Evolutionary conservation across 2,888 invertebrate genomes (phyloP).

Genomic region (Drosophila nr. medialis): DNA sequence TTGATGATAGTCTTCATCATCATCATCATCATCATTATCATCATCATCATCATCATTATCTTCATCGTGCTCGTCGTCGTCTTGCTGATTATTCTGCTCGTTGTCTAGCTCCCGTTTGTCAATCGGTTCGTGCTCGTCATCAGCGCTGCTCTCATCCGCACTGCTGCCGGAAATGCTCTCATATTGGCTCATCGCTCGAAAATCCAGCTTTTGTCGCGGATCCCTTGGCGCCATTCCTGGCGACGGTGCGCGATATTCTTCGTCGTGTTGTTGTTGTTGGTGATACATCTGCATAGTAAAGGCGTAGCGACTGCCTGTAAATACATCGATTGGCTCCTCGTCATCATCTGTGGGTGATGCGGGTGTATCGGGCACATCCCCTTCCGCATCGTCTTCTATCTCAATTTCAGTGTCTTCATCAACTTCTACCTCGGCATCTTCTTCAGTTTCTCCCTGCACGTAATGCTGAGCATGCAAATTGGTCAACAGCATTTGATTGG

Average conservation of each 20-base stretch:
- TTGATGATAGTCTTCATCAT: background rate
- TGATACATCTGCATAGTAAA: background rate
- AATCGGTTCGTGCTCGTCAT: background rate
- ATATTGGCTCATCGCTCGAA: constrained; percentile 16
- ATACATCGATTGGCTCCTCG: constrained; percentile 22
- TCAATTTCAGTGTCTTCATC: constrained; percentile 1
- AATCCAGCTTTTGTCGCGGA: constrained; percentile 42
- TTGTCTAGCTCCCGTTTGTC: background rate
- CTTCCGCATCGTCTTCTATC: background rate
- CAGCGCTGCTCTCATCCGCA: constrained; percentile 27
- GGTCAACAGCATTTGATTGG: background rate
- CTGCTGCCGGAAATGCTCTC: constrained; percentile 59
- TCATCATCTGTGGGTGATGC: constrained; percentile 58
- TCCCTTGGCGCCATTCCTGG: constrained; percentile 36
- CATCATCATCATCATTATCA: background rate
- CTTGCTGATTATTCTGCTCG: background rate
- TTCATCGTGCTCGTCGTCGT: background rate
- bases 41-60: background rate
- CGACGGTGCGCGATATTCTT: constrained; percentile 6
- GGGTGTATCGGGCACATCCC: constrained; percentile 57
- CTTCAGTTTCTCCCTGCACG: constrained; percentile 6
- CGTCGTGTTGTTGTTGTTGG: constrained; percentile 3
- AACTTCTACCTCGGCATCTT: background rate
- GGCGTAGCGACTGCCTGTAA: constrained; percentile 23
- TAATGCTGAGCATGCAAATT: background rate